Percentiles rank a stretch among this genome's conserved stretches.
These are phyloP conservation scores for Sebastes matsubarae DNA, from an alignment of 2,797 vertebrate genomes.

Conservation along the genomic window DNA sequence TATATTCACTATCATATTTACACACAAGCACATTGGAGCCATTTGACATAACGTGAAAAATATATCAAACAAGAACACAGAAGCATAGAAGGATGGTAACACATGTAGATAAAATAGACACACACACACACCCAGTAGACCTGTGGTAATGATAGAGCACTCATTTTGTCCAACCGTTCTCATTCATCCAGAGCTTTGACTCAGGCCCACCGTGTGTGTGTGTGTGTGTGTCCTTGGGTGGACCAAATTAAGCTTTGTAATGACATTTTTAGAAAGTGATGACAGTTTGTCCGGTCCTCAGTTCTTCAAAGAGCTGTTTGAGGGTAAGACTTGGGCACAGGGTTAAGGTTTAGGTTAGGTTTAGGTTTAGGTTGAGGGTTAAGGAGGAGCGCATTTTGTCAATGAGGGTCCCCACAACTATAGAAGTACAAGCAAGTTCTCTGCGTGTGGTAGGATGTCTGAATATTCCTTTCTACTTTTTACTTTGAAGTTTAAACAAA, in stretches of 20 bases:
- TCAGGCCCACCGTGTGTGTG: conserved; percentile 12
- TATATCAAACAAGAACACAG: not conserved
- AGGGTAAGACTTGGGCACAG: conserved; percentile 2
- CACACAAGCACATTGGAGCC: not conserved
- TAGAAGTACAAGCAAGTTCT: not conserved
- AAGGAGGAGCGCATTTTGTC: conserved; percentile 1
- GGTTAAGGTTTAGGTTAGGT: not conserved
- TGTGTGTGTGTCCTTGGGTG: not conserved
- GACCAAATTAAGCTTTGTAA: not conserved
- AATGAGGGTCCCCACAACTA: conserved; percentile 5
- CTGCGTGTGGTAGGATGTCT: conserved; percentile 29
- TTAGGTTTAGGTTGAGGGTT: conserved; percentile 1
- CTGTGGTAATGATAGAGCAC: conserved; percentile 54
- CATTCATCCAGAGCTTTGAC: conserved; percentile 35
- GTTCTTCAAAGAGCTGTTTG: conserved; percentile 26
- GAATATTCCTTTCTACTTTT: conserved; percentile 41
- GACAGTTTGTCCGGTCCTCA: not conserved
- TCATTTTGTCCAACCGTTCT: conserved; percentile 20
- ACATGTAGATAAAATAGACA: not conserved
- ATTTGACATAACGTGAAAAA: not conserved
- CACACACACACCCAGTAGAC: conserved; percentile 11
- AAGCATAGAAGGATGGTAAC: not conserved
- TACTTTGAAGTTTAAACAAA: conserved; percentile 59
- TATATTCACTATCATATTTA: not conserved
- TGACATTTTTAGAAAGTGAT: conserved; percentile 51